These are phyloP conservation scores for Bos taurus DNA, from an alignment of 2,113 vertebrate genomes.

Conservation along the genomic window DNA sequence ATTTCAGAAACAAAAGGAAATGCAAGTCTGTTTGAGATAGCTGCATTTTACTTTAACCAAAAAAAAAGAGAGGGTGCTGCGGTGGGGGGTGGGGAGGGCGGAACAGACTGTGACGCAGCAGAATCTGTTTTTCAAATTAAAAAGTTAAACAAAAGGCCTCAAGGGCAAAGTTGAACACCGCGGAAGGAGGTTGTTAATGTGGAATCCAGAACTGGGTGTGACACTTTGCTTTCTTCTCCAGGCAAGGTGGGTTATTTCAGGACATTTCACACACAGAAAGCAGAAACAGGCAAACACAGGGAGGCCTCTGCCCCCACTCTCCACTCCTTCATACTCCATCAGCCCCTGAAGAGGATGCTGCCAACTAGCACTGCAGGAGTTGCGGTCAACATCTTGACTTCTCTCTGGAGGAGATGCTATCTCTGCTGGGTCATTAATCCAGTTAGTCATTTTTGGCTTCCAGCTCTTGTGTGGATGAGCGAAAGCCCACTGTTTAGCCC, in stretches of 20 bases:
- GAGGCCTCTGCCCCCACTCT: background rate
- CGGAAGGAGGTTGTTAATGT: constrained; percentile 85
- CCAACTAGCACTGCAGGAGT: background rate
- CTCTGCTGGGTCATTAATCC: background rate
- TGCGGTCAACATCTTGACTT: background rate
- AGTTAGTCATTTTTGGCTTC: constrained; percentile 15
- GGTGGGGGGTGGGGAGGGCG: background rate
- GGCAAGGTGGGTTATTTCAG: constrained; percentile 81
- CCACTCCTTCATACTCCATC: background rate
- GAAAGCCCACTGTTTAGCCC: background rate
- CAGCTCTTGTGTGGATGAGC: constrained; percentile 24
- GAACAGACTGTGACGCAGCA: constrained; percentile 59
- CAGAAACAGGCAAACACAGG: constrained; percentile 39
- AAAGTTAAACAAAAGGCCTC: constrained; percentile 83
- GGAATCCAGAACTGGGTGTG: constrained; percentile 86
- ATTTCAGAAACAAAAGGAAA: constrained; percentile 30
- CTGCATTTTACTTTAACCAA: constrained; percentile 14
- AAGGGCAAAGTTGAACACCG: constrained; percentile 83
- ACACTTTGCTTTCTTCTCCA: constrained; percentile 76
- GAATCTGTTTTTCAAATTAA: constrained; percentile 80
- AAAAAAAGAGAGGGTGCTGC: background rate
- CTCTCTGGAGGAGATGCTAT: background rate
- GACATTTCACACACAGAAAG: constrained; percentile 76
- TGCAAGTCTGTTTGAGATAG: background rate
- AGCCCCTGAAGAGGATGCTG: background rate